These are phyloP conservation scores for Liasis olivaceus DNA, from an alignment of 2,797 vertebrate genomes.

Conservation along the genomic window DNA sequence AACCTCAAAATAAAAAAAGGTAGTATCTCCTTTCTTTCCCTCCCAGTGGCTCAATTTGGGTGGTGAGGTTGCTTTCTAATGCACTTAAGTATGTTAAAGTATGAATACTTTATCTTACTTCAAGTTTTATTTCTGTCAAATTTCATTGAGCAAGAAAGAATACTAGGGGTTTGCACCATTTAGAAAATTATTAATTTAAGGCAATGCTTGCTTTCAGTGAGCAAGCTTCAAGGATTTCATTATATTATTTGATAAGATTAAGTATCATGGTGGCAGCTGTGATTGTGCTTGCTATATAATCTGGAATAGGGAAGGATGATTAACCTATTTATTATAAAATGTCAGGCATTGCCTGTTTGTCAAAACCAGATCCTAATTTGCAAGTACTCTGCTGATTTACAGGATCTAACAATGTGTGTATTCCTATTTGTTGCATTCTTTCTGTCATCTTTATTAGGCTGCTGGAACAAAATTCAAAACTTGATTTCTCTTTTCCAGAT, in stretches of 20 bases:
- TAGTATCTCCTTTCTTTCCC: not conserved
- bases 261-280: not conserved
- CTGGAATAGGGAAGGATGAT: not conserved
- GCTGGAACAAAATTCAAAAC: not conserved
- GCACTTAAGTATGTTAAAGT: not conserved
- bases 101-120: not conserved
- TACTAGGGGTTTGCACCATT: not conserved
- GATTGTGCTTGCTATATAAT: not conserved
- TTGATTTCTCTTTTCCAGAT: not conserved
- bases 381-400: not conserved
- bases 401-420: rapidly evolving
- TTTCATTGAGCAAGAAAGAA: not conserved
- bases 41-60: not conserved
- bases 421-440: not conserved
- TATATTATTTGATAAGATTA: not conserved
- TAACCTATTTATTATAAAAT: not conserved
- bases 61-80: not conserved
- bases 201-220: not conserved
- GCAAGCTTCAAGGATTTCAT: not conserved
- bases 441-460: rapidly evolving
- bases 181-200: not conserved
- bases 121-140: not conserved
- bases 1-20: not conserved
- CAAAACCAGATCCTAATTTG: not conserved
- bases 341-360: not conserved